Percentiles rank a stretch among this genome's conserved stretches.
Evolutionary conservation across 2,888 invertebrate species (phyloP).

Genomic region (Emmelina monodactyla): DNA sequence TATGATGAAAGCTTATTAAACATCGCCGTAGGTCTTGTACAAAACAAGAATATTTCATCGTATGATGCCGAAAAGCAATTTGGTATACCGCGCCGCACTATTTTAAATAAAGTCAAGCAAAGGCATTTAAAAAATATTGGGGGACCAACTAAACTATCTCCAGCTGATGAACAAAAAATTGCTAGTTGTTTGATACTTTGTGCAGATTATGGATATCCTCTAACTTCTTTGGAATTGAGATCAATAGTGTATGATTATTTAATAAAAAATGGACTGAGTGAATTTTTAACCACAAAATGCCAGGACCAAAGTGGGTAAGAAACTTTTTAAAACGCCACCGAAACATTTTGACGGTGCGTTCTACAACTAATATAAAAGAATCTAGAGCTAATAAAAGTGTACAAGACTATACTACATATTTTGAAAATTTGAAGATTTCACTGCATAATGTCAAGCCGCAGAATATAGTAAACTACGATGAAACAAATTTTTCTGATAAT

Average conservation of each 20-base stretch:
- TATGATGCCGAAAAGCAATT: conserved; percentile 14
- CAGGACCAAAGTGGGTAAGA: conserved; percentile 12
- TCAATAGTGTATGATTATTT: conserved; percentile 7
- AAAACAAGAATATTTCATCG: neutral
- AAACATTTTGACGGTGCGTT: conserved; percentile 11
- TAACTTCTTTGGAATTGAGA: conserved; percentile 11
- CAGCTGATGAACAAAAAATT: conserved; percentile 14
- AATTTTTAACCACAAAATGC: conserved; percentile 14
- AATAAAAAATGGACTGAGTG: neutral
- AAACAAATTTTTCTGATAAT: conserved; percentile 16
- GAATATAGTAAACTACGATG: conserved; percentile 10
- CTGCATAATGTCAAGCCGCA: neutral
- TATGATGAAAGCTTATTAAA: conserved; percentile 7
- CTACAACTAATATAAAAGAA: conserved; percentile 14
- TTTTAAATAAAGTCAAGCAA: conserved; percentile 14
- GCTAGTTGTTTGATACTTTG: neutral
- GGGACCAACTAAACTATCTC: conserved; percentile 5
- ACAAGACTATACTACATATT: conserved; percentile 5
- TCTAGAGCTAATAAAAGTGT: conserved; percentile 10
- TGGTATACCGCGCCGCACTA: conserved; percentile 15
- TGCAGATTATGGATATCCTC: conserved; percentile 11
- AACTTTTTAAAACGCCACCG: conserved; percentile 12
- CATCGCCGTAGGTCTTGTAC: neutral
- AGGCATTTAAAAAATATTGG: conserved; percentile 10
- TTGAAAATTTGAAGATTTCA: neutral